Evolutionary conservation across 92 coral and sea anemone species (phyloP).

Genomic region (Heteractis magnifica): DNA sequence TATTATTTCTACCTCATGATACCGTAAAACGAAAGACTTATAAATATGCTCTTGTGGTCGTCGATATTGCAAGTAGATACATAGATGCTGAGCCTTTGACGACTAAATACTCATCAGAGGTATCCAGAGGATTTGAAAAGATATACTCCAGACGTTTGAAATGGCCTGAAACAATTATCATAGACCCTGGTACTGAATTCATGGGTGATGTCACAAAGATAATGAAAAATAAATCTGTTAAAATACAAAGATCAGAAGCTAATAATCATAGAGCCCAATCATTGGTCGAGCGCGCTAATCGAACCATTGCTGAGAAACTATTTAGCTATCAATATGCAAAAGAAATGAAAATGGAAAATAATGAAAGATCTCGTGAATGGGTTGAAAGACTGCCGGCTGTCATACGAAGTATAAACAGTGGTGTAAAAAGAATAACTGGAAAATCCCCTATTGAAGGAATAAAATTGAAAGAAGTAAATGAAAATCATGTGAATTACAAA

Average conservation of each 20-base stretch:
- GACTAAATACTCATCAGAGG: not conserved
- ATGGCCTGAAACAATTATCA: conserved; percentile 24
- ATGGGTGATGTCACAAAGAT: conserved; percentile 26
- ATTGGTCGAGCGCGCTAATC: conserved; percentile 15
- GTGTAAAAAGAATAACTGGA: not conserved
- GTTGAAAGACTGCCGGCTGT: conserved; percentile 2
- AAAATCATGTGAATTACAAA: not conserved
- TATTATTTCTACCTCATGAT: conserved; percentile 40
- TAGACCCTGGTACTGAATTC: conserved; percentile 34
- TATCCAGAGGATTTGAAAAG: conserved; percentile 16
- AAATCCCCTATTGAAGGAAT: not conserved
- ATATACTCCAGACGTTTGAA: conserved; percentile 14
- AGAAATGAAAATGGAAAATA: not conserved
- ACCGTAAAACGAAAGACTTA: conserved; percentile 20
- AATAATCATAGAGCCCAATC: not conserved
- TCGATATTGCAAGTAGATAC: too few relatives aligned
- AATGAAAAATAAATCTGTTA: conserved; percentile 1
- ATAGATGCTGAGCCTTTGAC: conserved; percentile 22
- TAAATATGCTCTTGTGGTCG: conserved; percentile 1
- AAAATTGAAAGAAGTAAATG: too few relatives aligned
- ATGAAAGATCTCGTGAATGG: not conserved
- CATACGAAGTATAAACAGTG: not conserved
- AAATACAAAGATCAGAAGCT: not conserved
- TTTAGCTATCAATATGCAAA: conserved; percentile 1
- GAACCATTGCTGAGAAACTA: conserved; percentile 3